Evolutionary conservation across 2,797 vertebrate genomes (phyloP), one percentile per base, ranked within the genome.

Genomic region (Geotrypetes seraphini): DNA sequence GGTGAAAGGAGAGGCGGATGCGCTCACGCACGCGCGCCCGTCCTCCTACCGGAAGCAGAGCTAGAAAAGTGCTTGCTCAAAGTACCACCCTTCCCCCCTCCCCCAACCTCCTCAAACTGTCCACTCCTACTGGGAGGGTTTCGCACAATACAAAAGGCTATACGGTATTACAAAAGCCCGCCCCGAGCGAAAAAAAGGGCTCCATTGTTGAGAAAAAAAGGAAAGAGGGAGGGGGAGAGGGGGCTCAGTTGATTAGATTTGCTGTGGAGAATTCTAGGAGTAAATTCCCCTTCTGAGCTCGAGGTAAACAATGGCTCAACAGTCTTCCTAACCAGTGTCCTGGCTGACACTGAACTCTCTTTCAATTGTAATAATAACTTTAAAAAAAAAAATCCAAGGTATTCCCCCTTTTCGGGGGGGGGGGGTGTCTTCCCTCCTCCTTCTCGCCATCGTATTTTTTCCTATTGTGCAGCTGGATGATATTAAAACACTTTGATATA

Each of bases 401-500:
- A 30, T 23, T 22, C 12, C 48, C 43, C 35, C 51, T 59, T 35
- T 12, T 55, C 56, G n/a, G n/a, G n/a, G n/a, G n/a, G n/a, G n/a
- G n/a, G n/a, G n/a, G n/a, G n/a, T 55, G 43, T 50, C 69, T 59
- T 66, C 42, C 44, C 49, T 43, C 54, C 54, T 56, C 35, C n/a
- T n/a, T 24, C 2, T 7, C 5, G 11, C 2, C 3, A 3, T 20
- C 10, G n/a, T n/a, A n/a, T n/a, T n/a, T n/a, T n/a, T n/a, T n/a
- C n/a, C 26, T 5, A 15, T 27, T 22, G 7, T 13, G n/a, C n/a
- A n/a, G n/a, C n/a, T n/a, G n/a, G n/a, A n/a, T n/a, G n/a, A n/a
- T n/a, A n/a, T 89, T 88, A 91, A 82, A 79, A 75, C 65, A 75
- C 78, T 71, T 68, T 60, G 74, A 71, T 78, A 61, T 53, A 53